A percentile compares a stretch with the other conserved stretches of the same genome.
Conservation (phyloP, 2,888 invertebrate genomes). For the Callinectes sapidus region DNA sequence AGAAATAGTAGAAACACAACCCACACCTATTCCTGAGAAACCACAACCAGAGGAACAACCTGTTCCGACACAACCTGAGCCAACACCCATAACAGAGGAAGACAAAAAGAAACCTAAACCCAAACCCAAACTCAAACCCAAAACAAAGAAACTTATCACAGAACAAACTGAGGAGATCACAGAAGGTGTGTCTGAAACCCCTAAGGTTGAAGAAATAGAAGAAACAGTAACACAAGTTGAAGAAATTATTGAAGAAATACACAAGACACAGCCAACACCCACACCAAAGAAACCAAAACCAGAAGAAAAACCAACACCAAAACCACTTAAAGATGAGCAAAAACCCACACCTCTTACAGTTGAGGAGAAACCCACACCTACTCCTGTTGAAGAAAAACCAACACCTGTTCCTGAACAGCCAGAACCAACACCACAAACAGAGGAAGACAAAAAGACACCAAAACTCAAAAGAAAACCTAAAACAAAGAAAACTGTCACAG, state of each 20-base stretch:
- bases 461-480: conserved; percentile 24
- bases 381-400: background rate
- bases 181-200: background rate
- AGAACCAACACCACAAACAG: conserved; percentile 10
- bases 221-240: background rate
- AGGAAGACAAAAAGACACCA: conserved; percentile 1
- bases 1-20: conserved; percentile 26
- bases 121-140: conserved; percentile 4
- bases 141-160: conserved; percentile 2
- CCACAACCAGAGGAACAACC: conserved; percentile 25
- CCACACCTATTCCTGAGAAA: conserved; percentile 15
- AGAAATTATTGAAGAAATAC: background rate
- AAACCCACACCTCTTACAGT: conserved; percentile 29
- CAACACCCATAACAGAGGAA: conserved; percentile 5
- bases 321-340: background rate
- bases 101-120: conserved; percentile 13
- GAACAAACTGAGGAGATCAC: background rate
- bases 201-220: conserved; percentile 6
- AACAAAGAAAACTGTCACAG: conserved; percentile 22
- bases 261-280: background rate
- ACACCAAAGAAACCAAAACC: conserved; percentile 38
- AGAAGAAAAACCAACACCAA: conserved; percentile 34
- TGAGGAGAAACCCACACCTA: conserved; percentile 39
- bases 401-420: conserved; percentile 25
- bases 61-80: conserved; percentile 41